Evolutionary conservation across 2,888 invertebrate species (phyloP), one percentile per base, ranked within the genome.

Genomic region (Lampropteryx suffumata): DNA sequence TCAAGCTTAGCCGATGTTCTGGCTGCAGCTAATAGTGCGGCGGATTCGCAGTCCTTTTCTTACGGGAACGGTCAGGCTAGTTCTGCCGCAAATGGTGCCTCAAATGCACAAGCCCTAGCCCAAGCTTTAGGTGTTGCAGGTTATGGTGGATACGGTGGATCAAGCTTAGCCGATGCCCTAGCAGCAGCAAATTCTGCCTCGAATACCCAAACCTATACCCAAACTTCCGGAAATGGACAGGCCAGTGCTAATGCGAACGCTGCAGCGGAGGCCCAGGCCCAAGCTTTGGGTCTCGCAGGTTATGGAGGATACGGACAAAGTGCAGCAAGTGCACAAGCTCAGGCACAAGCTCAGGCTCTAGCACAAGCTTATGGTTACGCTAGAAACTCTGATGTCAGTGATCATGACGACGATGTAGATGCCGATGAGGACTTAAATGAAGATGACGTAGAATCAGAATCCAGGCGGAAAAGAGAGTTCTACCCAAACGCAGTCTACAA

Each of bases 351-450:
- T 9, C 30, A 34, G 34, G 33, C 27, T 29, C n/a, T 24, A 7
- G 33, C 11, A 8, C 17, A 21, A 34, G 17, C 11, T n/a, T 35
- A 35, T 35, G 35, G 35, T 11, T 35, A 35, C 35, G 24, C 11
- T 21, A 35, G 35, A 11, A 21, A 6, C 8, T 1, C 9, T 33
- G 33, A 14, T 14, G 14, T 14, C 24, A 13, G 7, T 24, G 35
- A 24, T 35, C 8, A 35, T 11, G 24, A 35, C 0, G 11, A 45
- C n/a, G 39, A 37, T 48, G 8, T 8, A 21, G 3, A 21, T 21
- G n/a, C 30, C 13, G 21, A 35, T 11, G 29, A 35, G 26, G 42
- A 37, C 10, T 17, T n/a, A 21, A 48, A 52, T 14, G 39, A 54
- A 12, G 29, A 29, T 11, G 29, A 30, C 17, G 29, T 29, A 10